Percentiles rank a stretch among this genome's conserved stretches.
phyloP scores from a whole-genome alignment of 2,888 invertebrate species.

The Ennomos quercinarius region DNA sequence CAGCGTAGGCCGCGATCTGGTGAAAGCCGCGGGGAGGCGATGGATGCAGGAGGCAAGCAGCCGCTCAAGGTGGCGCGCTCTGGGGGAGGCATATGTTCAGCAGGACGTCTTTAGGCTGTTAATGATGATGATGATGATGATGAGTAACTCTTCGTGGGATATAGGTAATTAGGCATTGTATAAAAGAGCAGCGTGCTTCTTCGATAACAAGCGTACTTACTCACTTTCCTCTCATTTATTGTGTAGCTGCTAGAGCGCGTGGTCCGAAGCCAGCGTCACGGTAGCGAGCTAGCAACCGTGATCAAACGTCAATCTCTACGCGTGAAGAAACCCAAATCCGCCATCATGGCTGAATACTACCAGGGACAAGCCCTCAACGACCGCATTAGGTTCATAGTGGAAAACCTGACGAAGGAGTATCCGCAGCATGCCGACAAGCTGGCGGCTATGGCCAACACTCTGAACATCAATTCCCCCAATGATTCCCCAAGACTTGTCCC shows the following conservation, averaged over 20 bases:
- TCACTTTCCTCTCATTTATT: neutral
- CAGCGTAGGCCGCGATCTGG: too few relatives aligned
- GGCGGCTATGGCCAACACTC: constrained; percentile 74
- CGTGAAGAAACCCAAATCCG: constrained; percentile 71
- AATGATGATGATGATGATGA: too few relatives aligned
- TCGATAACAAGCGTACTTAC: too few relatives aligned
- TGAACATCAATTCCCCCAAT: constrained; percentile 71
- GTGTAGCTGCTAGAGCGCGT: constrained; percentile 82
- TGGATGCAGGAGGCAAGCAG: too few relatives aligned
- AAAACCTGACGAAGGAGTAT: constrained; percentile 86
- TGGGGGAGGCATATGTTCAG: too few relatives aligned
- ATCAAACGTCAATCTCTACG: constrained; percentile 71
- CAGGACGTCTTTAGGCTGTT: too few relatives aligned
- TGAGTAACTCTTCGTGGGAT: too few relatives aligned
- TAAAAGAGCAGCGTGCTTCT: too few relatives aligned
- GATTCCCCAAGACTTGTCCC: constrained; percentile 59
- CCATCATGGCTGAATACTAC: constrained; percentile 83
- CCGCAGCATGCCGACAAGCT: constrained; percentile 81
- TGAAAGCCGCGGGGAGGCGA: too few relatives aligned
- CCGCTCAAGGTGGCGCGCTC: too few relatives aligned
- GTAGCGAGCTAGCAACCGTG: constrained; percentile 84
- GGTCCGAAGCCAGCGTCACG: constrained; percentile 89
- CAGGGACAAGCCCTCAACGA: constrained; percentile 86
- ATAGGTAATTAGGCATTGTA: too few relatives aligned
- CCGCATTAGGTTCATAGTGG: constrained; percentile 84